Evolutionary conservation across 2,113 vertebrate species (phyloP), one percentile per base, ranked within the genome.

Genomic region (Heteronetta atricapilla): DNA sequence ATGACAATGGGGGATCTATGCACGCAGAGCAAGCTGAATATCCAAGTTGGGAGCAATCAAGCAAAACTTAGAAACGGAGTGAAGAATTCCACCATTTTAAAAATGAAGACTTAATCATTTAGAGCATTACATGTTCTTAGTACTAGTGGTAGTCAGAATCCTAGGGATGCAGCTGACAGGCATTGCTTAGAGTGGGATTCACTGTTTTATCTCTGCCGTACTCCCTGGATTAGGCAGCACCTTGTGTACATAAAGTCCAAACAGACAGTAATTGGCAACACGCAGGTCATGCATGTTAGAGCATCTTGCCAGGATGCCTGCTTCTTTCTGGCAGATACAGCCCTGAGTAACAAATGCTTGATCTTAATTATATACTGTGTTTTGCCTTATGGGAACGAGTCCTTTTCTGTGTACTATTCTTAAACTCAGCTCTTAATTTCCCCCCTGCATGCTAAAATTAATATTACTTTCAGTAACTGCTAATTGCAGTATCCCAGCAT

Each of bases 321-420:
- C 82, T 78, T 77, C 74, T 86, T 90, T 92, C 80, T 87, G 90
- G 74, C 93, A 96, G 77, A 79, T 76, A 64, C 34, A 88, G 83
- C 93, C 92, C 88, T 33, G 34, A 88, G 88, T 69, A 96, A 80
- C 55, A 88, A 91, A 93, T 90, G 69, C 62, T 92, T 73, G 63
- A 79, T 89, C 81, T 82, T 96, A 93, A 96, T 90, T 89, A 92
- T 82, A 66, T 22, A 67, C 90, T 82, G 4, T 72, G 63, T 90
- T 93, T 80, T 93, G 83, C 93, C 90, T 90, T 77, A 66, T 31
- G 88, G 90, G 88, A 92, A 90, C 23, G n/a, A 82, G 80, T 90
- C 34, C 25, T 90, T 85, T 89, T 52, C 77, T 82, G 52, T 56
- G 44, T 66, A 52, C 74, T 91, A 8, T 69, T 88, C 90, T 89